A percentile compares a stretch with the other conserved stretches of the same genome.
Conservation (phyloP, 2,888 invertebrate genomes). For the Molorchus minor region DNA sequence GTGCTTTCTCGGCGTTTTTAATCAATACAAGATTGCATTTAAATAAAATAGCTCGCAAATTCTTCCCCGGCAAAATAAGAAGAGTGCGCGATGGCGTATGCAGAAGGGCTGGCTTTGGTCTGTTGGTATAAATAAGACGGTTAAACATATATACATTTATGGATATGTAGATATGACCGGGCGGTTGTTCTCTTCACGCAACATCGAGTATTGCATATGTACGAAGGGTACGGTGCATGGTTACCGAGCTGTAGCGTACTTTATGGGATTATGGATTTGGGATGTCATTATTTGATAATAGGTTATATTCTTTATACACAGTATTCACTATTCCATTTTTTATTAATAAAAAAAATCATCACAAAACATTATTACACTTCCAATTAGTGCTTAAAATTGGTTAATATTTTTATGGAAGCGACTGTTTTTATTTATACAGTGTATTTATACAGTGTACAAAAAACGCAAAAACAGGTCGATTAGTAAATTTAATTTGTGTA, state of each 20-base stretch:
- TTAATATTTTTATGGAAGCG: too few species aligned
- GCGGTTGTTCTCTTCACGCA: conserved; percentile 48
- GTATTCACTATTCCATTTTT: too few species aligned
- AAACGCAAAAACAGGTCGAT: too few species aligned
- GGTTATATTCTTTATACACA: too few species aligned
- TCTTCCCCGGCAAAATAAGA: conserved; percentile 47
- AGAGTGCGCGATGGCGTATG: conserved; percentile 31
- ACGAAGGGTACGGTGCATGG: conserved; percentile 27
- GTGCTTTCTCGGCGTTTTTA: conserved; percentile 56
- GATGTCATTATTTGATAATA: too few species aligned
- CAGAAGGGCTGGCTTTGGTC: conserved; percentile 25
- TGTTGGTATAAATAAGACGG: conserved; percentile 20
- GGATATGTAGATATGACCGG: conserved; percentile 46
- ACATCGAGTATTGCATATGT: conserved; percentile 49
- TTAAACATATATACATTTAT: conserved; percentile 40
- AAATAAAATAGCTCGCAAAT: conserved; percentile 56
- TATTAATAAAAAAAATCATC: too few species aligned
- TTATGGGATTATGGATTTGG: too few species aligned
- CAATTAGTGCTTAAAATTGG: too few species aligned
- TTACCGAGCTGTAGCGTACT: conserved; percentile 10
- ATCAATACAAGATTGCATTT: conserved; percentile 58
- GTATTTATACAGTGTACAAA: too few species aligned
- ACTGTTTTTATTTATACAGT: too few species aligned
- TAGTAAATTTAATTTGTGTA: too few species aligned
- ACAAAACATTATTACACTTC: too few species aligned